Evolutionary conservation across 2,797 vertebrate species (phyloP).

Genomic region (Muscicapa comitata): DNA sequence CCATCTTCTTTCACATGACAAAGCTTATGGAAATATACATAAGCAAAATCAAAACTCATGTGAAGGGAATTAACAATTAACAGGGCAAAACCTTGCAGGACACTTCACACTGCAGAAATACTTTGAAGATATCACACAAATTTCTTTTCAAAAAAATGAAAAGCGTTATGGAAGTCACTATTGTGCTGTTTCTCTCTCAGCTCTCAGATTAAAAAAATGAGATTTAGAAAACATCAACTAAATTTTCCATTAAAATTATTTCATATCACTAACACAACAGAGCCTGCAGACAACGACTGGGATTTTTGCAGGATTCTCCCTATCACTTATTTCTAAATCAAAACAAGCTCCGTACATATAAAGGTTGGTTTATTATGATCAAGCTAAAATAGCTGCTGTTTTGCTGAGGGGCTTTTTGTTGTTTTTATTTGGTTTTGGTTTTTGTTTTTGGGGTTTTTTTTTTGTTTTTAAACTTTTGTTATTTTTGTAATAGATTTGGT

Average conservation of each 20-base stretch:
- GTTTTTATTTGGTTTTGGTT: too few species aligned
- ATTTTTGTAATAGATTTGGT: conserved; percentile 3
- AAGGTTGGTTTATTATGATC: not conserved
- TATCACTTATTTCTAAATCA: not conserved
- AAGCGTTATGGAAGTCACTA: not conserved
- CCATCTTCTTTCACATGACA: not conserved
- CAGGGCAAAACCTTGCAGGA: not conserved
- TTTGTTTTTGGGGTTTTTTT: not conserved
- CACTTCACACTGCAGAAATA: not conserved
- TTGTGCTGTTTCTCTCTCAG: not conserved
- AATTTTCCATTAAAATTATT: not conserved
- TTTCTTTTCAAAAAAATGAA: not conserved
- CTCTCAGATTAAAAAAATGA: not conserved
- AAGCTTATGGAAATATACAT: not conserved
- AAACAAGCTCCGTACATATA: not conserved
- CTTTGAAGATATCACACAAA: not conserved
- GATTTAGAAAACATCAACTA: not conserved
- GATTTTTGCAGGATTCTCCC: not conserved
- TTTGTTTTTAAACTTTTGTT: not conserved
- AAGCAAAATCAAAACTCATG: not conserved
- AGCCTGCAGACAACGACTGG: not conserved
- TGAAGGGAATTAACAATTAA: not conserved
- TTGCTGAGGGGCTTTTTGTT: not conserved
- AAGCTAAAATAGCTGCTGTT: not conserved
- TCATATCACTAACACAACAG: not conserved